Evolutionary conservation across 2,113 vertebrate species (phyloP).

Genomic region (Misgurnus mizolepis): DNA sequence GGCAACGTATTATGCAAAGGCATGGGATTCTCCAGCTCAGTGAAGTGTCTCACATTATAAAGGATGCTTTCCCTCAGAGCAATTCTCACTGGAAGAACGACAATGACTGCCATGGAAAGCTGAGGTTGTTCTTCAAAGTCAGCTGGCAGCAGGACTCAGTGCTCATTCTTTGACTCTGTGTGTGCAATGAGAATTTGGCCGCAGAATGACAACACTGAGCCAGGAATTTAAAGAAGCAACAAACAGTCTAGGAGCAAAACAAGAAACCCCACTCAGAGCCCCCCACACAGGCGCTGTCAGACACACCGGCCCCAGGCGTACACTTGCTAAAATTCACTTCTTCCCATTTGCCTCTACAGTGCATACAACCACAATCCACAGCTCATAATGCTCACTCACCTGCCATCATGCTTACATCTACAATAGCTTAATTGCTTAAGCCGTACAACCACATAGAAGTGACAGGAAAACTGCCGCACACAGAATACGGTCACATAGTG

Average conservation of each 20-base stretch:
- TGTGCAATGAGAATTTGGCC: conserved; percentile 69
- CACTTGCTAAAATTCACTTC: conserved; percentile 32
- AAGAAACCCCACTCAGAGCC: conserved; percentile 53
- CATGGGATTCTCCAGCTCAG: conserved; percentile 30
- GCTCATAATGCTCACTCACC: conserved; percentile 15
- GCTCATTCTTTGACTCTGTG: conserved; percentile 65
- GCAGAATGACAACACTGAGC: conserved; percentile 55
- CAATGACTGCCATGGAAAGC: conserved; percentile 57
- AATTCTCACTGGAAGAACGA: conserved; percentile 50
- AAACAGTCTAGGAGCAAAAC: conserved; percentile 58
- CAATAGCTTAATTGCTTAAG: neutral
- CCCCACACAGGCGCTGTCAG: conserved; percentile 9
- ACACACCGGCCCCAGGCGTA: conserved; percentile 30
- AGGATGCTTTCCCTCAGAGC: neutral
- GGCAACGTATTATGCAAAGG: conserved; percentile 9
- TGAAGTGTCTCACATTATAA: conserved; percentile 21
- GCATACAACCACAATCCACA: conserved; percentile 6
- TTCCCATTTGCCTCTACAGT: conserved; percentile 2
- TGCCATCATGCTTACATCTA: conserved; percentile 12
- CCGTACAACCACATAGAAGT: too few species aligned
- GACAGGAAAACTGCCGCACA: too few species aligned
- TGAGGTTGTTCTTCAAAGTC: conserved; percentile 71
- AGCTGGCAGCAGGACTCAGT: conserved; percentile 61
- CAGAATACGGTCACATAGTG: too few species aligned
- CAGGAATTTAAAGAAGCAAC: conserved; percentile 61